A percentile compares a stretch with the other conserved stretches of the same genome.
Evolutionary conservation across 2,113 vertebrate genomes (phyloP).

Genomic region (Carettochelys insculpta): DNA sequence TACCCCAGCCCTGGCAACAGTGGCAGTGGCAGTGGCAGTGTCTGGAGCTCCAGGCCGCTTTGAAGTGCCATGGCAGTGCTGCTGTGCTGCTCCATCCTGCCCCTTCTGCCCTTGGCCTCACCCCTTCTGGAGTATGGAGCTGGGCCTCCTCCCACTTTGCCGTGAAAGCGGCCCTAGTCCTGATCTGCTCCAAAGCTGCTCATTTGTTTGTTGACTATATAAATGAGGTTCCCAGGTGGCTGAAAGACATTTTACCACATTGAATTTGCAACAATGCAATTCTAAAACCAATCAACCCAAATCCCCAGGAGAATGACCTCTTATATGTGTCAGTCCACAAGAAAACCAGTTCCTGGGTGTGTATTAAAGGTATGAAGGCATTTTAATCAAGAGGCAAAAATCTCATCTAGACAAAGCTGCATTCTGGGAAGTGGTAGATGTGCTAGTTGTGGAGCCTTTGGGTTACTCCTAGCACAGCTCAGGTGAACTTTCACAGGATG

Average conservation of each 20-base stretch:
- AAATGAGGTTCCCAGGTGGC: background rate
- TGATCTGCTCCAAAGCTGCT: no score
- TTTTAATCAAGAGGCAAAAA: conserved; percentile 51
- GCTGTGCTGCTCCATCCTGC: no score
- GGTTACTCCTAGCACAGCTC: conserved; percentile 10
- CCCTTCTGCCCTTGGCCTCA: no score
- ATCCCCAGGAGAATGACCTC: conserved; percentile 7
- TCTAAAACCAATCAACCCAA: background rate
- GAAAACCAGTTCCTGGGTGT: background rate
- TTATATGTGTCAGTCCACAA: conserved; percentile 49
- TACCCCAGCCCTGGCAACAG: no score
- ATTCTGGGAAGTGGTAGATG: background rate
- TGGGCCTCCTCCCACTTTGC: no score
- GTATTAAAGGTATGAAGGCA: conserved; percentile 53
- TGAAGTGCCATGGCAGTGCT: no score
- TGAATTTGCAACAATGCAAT: background rate
- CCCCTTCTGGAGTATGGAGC: no score
- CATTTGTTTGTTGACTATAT: background rate
- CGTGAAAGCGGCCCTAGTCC: no score
- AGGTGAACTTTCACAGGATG: background rate
- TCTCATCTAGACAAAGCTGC: background rate
- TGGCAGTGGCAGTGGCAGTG: no score
- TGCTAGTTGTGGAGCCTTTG: conserved; percentile 24
- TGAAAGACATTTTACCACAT: background rate
- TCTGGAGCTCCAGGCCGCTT: no score